Percentiles rank a stretch among this genome's conserved stretches.
Evolutionary conservation across 2,797 vertebrate species (phyloP).

Genomic region (Eleutherodactylus coqui): DNA sequence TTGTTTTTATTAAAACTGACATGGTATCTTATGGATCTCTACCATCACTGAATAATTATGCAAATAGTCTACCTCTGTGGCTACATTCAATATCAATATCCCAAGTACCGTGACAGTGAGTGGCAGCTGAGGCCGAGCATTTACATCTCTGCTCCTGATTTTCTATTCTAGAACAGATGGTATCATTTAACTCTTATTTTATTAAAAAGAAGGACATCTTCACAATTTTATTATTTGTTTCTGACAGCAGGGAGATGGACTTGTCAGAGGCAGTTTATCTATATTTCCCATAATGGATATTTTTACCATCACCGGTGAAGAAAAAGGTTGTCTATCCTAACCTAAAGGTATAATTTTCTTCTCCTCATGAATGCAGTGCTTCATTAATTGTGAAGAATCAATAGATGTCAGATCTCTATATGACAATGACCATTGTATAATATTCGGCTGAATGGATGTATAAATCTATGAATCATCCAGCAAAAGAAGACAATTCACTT

Average conservation of each 20-base stretch:
- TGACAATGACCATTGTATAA: background rate
- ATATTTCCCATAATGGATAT: background rate
- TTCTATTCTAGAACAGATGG: conserved; percentile 1
- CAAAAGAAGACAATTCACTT: too few relatives aligned
- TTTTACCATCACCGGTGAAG: background rate
- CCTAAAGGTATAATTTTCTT: background rate
- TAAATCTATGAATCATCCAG: background rate
- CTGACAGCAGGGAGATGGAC: background rate
- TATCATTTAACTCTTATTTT: conserved; percentile 18
- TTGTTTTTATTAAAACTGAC: background rate
- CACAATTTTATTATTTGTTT: conserved; percentile 1
- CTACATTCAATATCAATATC: conserved; percentile 25
- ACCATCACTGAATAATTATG: conserved; percentile 33
- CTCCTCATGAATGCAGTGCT: background rate
- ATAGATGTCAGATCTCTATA: background rate
- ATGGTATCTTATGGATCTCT: background rate
- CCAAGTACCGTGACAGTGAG: conserved; percentile 7
- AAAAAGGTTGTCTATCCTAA: background rate
- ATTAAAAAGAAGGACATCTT: background rate
- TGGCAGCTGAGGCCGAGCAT: conserved; percentile 1
- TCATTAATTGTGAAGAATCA: background rate
- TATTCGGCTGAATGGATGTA: background rate
- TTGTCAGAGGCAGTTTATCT: background rate
- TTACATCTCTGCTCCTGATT: conserved; percentile 16
- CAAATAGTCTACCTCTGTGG: conserved; percentile 30